Conservation (phyloP, 1,140 invertebrate species). For the Bombyx mandarina region DNA sequence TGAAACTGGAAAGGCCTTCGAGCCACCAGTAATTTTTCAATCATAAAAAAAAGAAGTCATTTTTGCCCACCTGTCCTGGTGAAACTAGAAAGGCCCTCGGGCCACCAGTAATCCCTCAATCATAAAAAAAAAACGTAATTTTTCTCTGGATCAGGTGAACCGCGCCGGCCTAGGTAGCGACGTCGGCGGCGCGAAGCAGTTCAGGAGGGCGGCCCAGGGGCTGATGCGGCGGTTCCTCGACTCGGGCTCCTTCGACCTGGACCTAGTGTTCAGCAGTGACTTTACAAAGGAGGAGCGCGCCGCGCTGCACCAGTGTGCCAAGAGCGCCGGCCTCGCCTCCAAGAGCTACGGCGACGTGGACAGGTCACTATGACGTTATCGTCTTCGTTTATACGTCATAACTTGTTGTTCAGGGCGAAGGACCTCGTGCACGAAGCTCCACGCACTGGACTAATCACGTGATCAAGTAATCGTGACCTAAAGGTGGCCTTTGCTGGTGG, state of each 20-base stretch:
- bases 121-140: not conserved
- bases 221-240: constrained; percentile 54
- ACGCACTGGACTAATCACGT: too few relatives aligned
- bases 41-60: too few relatives aligned
- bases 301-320: constrained; percentile 73
- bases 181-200: constrained; percentile 36
- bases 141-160: constrained; percentile 24
- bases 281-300: constrained; percentile 81
- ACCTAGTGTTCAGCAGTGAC: constrained; percentile 77
- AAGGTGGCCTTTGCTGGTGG: too few relatives aligned
- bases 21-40: too few relatives aligned
- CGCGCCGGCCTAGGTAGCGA: constrained; percentile 62
- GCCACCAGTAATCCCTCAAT: too few relatives aligned
- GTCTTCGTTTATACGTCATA: not conserved
- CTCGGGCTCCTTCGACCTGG: constrained; percentile 69
- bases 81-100: too few relatives aligned
- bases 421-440: too few relatives aligned
- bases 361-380: constrained; percentile 18
- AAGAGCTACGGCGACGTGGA: constrained; percentile 71
- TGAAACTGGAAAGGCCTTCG: too few relatives aligned
- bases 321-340: constrained; percentile 69
- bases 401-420: not conserved
- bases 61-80: too few relatives aligned
- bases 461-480: too few relatives aligned
- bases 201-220: constrained; percentile 40